Percentiles rank a stretch among this genome's conserved stretches.
phyloP scores from a whole-genome alignment of 2,888 invertebrate genomes.

The Polylopha cassiicola region DNA sequence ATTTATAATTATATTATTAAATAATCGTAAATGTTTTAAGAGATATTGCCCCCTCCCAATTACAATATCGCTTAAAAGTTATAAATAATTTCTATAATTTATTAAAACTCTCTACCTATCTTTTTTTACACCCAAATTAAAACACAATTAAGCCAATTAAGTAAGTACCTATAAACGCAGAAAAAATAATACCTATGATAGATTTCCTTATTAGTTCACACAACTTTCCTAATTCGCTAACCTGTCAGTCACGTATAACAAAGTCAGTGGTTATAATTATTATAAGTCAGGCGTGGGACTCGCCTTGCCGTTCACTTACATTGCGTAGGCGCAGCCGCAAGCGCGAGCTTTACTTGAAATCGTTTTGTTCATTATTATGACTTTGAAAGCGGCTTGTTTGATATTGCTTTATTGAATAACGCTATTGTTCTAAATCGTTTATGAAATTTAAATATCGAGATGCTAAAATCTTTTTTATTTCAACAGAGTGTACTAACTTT shows the following conservation, averaged over 20 bases:
- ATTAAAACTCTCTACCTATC: too few species aligned
- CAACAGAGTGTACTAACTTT: too few species aligned
- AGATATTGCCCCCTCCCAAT: too few species aligned
- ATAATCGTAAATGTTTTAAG: too few species aligned
- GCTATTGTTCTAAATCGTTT: background rate
- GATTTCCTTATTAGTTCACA: slow-evolving; percentile 31
- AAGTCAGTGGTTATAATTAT: slow-evolving; percentile 32
- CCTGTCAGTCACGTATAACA: slow-evolving; percentile 31
- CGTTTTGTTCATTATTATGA: slow-evolving; percentile 17
- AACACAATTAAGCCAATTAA: slow-evolving; percentile 12
- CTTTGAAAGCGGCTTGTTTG: slow-evolving; percentile 9
- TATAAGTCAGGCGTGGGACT: slow-evolving; percentile 31
- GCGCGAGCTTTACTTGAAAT: slow-evolving; percentile 16
- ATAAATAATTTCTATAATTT: too few species aligned
- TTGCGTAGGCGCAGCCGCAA: slow-evolving; percentile 38
- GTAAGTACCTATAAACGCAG: too few species aligned
- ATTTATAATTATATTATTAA: too few species aligned
- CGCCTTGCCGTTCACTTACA: slow-evolving; percentile 38
- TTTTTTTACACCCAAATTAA: slow-evolving; percentile 12
- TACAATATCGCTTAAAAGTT: too few species aligned
- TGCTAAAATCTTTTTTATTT: too few species aligned
- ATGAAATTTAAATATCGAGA: background rate
- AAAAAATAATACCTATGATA: slow-evolving; percentile 28
- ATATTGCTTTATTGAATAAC: slow-evolving; percentile 1
- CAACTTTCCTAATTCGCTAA: slow-evolving; percentile 28